These are phyloP conservation scores for Trinectes maculatus DNA, from an alignment of 2,113 vertebrate species.

Conservation along the genomic window DNA sequence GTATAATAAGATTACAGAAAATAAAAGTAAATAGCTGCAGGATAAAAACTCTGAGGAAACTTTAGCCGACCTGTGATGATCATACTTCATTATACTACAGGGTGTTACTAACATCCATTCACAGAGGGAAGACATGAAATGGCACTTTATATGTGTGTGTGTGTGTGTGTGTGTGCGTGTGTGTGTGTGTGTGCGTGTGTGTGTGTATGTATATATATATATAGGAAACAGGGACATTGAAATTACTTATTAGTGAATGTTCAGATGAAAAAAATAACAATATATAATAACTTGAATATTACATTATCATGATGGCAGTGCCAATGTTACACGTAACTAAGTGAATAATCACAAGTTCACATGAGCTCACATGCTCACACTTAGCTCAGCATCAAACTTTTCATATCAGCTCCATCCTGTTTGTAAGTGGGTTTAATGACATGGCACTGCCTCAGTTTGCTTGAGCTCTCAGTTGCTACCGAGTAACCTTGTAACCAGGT, in stretches of 20 bases:
- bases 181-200: no score
- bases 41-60: constrained; percentile 40
- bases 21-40: constrained; percentile 31
- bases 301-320: constrained; percentile 18
- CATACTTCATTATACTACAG: constrained; percentile 12
- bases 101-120: constrained; percentile 36
- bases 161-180: no score
- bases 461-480: constrained; percentile 22
- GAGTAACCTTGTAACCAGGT: constrained; percentile 53
- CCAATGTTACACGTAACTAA: constrained; percentile 25
- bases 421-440: constrained; percentile 32
- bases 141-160: constrained; percentile 14
- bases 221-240: no score
- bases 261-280: no score
- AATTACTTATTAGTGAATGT: no score
- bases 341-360: constrained; percentile 50
- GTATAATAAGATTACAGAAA: constrained; percentile 6
- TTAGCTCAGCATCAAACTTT: constrained; percentile 22
- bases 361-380: constrained; percentile 23
- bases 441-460: constrained; percentile 18
- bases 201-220: no score
- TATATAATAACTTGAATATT: neutral
- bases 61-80: constrained; percentile 8
- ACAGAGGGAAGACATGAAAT: constrained; percentile 25
- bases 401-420: constrained; percentile 45